A percentile compares a stretch with the other conserved stretches of the same genome.
phyloP scores from a whole-genome alignment of 2,113 vertebrate species.

The Percopsis transmontana region DNA sequence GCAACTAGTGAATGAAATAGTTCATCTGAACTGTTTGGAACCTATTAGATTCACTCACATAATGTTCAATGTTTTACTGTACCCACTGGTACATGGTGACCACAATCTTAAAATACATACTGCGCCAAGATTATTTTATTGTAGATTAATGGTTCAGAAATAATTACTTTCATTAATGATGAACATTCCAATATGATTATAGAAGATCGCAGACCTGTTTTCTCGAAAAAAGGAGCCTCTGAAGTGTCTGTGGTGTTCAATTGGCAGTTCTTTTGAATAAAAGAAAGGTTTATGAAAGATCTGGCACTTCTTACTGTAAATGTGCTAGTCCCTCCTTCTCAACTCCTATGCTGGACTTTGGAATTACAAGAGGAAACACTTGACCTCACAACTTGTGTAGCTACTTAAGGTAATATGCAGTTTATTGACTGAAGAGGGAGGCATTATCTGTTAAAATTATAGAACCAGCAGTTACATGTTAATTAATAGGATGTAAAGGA shows the following conservation, averaged over 20 bases:
- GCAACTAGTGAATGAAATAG: no score
- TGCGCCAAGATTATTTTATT: not conserved
- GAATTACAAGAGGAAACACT: not conserved
- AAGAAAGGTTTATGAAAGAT: not conserved
- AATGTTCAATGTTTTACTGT: no score
- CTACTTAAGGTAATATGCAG: not conserved
- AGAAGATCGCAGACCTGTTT: not conserved
- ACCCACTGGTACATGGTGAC: no score
- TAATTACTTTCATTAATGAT: not conserved
- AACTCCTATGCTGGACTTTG: conserved; percentile 11
- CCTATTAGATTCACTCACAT: no score
- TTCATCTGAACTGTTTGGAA: no score
- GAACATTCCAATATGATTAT: not conserved
- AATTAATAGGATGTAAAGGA: not conserved
- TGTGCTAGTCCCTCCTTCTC: not conserved
- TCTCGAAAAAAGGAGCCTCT: not conserved
- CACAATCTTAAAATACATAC: no score
- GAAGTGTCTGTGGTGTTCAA: not conserved
- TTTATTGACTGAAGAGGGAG: not conserved
- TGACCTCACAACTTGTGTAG: not conserved
- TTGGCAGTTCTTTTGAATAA: not conserved
- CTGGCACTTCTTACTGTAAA: not conserved
- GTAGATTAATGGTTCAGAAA: not conserved
- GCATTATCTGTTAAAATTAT: not conserved
- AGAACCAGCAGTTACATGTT: not conserved